A percentile compares a stretch with the other conserved stretches of the same genome.
phyloP scores from a whole-genome alignment of 2,888 invertebrate genomes.

The Drosophila robusta region DNA sequence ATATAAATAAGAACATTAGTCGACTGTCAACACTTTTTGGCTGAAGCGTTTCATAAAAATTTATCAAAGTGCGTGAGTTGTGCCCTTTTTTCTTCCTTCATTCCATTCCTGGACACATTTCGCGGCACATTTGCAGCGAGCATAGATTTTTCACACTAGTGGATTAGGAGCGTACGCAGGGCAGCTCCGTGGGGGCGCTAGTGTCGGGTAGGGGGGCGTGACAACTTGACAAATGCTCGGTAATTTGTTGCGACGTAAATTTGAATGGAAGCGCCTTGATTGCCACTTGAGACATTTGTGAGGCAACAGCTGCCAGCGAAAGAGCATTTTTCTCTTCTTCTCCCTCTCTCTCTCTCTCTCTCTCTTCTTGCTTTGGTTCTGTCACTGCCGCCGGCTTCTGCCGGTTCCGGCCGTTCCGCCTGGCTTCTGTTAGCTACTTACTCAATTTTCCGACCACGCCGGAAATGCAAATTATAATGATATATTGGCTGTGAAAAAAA shows the following conservation, averaged over 20 bases:
- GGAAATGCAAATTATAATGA: slow-evolving; percentile 82
- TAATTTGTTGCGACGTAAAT: slow-evolving; percentile 84
- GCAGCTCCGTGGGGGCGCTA: slow-evolving; percentile 13
- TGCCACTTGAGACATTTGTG: slow-evolving; percentile 84
- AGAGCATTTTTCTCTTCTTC: slow-evolving; percentile 47
- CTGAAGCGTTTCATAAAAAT: slow-evolving; percentile 50
- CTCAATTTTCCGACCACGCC: slow-evolving; percentile 75
- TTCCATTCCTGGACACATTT: slow-evolving; percentile 56
- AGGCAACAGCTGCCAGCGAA: slow-evolving; percentile 76
- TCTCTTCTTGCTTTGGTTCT: slow-evolving; percentile 4
- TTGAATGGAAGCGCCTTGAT: slow-evolving; percentile 84
- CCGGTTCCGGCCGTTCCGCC: slow-evolving; percentile 27
- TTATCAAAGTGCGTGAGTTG: slow-evolving; percentile 52
- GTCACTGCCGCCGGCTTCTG: slow-evolving; percentile 14
- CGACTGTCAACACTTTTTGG: slow-evolving; percentile 67
- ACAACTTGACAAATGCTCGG: slow-evolving; percentile 82
- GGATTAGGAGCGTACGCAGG: slow-evolving; percentile 30
- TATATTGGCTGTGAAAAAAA: slow-evolving; percentile 82
- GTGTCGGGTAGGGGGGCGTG: slow-evolving; percentile 45
- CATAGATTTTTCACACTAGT: slow-evolving; percentile 80
- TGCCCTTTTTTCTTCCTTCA: slow-evolving; percentile 5
- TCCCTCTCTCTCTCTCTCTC: slow-evolving; percentile 8
- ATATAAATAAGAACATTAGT: slow-evolving; percentile 57
- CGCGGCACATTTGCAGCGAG: slow-evolving; percentile 72
- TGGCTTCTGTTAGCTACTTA: slow-evolving; percentile 50